These are phyloP conservation scores for Amphiura filiformis DNA, from an alignment of 35 echinoderm and acorn worm species.

Conservation along the genomic window DNA sequence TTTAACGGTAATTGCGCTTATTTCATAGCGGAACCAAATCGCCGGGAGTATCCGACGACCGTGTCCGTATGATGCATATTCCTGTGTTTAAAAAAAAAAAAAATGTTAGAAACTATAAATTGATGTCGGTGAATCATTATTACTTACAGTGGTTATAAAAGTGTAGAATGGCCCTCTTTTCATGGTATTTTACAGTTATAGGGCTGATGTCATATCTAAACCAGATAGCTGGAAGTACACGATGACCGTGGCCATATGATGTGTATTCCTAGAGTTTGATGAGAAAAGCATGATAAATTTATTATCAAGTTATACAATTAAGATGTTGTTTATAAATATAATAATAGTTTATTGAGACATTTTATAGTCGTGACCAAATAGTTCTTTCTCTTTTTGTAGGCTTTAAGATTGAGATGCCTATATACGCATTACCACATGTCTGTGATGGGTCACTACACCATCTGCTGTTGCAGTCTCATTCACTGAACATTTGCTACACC, in stretches of 20 bases:
- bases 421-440: too few relatives aligned
- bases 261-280: conserved; percentile 67
- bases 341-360: too few relatives aligned
- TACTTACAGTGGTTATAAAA: conserved; percentile 97
- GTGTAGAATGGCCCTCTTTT: conserved; percentile 94
- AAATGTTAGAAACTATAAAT: conserved; percentile 8
- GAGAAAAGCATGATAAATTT: background rate
- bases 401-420: too few relatives aligned
- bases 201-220: conserved; percentile 97
- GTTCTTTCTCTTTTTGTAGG: too few relatives aligned
- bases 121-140: background rate
- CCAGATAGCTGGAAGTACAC: conserved; percentile 93
- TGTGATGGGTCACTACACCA: too few relatives aligned
- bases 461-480: too few relatives aligned
- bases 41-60: background rate
- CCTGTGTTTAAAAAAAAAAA: background rate
- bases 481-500: too few relatives aligned
- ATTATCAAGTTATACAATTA: too few relatives aligned
- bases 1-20: background rate
- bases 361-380: too few relatives aligned
- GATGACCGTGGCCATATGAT: conserved; percentile 65
- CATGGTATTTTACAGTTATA: conserved; percentile 92
- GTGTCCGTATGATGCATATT: background rate
- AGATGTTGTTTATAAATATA: too few relatives aligned
- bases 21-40: conserved; percentile 9